Base-by-base conservation (phyloP, 1,140 invertebrate genomes). In the Protaetia brevitarsis region DNA sequence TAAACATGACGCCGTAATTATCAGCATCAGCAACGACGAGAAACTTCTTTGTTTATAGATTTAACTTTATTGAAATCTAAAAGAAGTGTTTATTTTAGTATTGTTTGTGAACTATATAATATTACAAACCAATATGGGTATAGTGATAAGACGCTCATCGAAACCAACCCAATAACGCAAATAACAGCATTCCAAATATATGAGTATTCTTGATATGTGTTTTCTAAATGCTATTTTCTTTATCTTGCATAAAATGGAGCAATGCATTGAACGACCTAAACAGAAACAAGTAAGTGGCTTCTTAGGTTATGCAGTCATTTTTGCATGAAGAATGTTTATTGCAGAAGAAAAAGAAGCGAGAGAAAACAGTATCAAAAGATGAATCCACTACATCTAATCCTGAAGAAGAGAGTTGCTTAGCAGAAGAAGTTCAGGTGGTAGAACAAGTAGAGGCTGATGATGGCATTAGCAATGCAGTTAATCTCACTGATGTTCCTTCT, bases 31-130 rank as follows among this genome's bases (percentile, higher is more conserved):
- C n/a, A n/a, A n/a, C n/a, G n/a, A n/a, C n/a, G n/a, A n/a, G n/a
- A n/a, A n/a, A n/a, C n/a, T 51, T 5, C 5, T 51, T 16, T 23
- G 13, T 19, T 21, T 51, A 21, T 7, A 51, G 41, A 19, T 23
- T 51, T 10, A 23, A 2, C 8, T 34, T 34, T 34, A 34, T n/a
- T 34, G 31, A 2, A 34, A 1, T 2, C 13, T 8, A 2, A 11
- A 11, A 34, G 13, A n/a, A 34, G 13, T 34, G 21, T 51, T 26
- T 23, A 23, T 23, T 51, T 8, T n/a, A 21, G 19, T 19, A 23
- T 51, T 51, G 41, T 51, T n/a, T 51, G 26, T 51, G 41, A 51
- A 19, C 26, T 51, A 51, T 34, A 34, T 51, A 8, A 51, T 21
- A 21, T 51, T 51, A 23, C 5, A 19, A 19, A 19, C 41, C 6